phyloP scores from a whole-genome alignment of 2,888 invertebrate species.

The Dicranocentrus wangi region DNA sequence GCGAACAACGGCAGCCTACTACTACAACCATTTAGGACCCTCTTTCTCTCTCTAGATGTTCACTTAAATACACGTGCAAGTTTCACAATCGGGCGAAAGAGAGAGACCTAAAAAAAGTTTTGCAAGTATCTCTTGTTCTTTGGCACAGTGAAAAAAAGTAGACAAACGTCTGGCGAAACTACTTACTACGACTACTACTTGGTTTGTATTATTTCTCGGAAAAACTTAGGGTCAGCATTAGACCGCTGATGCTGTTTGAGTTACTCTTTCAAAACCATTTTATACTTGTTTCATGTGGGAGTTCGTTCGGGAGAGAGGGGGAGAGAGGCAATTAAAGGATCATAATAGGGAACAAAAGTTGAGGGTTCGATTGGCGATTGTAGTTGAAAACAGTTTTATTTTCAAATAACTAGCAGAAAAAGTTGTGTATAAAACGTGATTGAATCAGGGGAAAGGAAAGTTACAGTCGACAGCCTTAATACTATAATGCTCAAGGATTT shows the following conservation, averaged over 20 bases:
- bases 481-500: neutral
- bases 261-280: slow-evolving; percentile 22
- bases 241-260: slow-evolving; percentile 28
- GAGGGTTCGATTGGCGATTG: slow-evolving; percentile 26
- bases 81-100: too few species aligned
- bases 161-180: too few species aligned
- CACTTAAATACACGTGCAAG: too few species aligned
- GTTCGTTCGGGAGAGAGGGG: too few species aligned
- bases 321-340: slow-evolving; percentile 46
- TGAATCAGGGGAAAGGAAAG: neutral
- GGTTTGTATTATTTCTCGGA: neutral
- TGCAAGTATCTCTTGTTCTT: too few species aligned
- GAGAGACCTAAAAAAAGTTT: too few species aligned
- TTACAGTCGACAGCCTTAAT: neutral
- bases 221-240: slow-evolving; percentile 4
- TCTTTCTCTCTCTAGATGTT: too few species aligned
- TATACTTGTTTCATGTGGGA: slow-evolving; percentile 25
- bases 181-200: too few species aligned
- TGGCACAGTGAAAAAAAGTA: too few species aligned
- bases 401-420: neutral
- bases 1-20: neutral
- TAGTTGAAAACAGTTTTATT: slow-evolving; percentile 18
- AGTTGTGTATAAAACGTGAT: slow-evolving; percentile 4
- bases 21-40: too few species aligned
- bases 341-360: slow-evolving; percentile 22